These are phyloP conservation scores for Notamacropus eugenii DNA, from an alignment of 2,797 vertebrate genomes.

Conservation along the genomic window DNA sequence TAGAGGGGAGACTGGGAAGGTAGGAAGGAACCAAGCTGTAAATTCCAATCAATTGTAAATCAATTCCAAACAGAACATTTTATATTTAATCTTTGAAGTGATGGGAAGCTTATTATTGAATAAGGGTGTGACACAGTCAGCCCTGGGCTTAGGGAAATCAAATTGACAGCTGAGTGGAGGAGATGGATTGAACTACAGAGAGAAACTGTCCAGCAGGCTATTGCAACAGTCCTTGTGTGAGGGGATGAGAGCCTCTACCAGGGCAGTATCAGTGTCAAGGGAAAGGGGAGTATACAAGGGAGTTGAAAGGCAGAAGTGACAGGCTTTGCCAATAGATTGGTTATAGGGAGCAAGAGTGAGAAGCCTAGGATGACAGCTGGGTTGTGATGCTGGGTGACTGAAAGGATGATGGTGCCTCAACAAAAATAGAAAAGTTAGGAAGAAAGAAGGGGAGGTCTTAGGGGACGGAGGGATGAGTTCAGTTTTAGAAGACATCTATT, in stretches of 20 bases:
- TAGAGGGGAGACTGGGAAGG: background rate
- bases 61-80: background rate
- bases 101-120: background rate
- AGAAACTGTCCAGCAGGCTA: background rate
- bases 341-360: background rate
- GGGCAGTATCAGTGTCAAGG: background rate
- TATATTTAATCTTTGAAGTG: background rate
- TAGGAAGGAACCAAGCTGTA: background rate
- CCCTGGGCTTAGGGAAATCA: background rate
- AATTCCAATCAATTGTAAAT: background rate
- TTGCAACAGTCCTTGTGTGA: background rate
- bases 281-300: background rate
- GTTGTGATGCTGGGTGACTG: background rate
- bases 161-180: background rate
- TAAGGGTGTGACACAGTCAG: background rate
- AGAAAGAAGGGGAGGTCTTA: background rate
- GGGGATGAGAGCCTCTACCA: background rate
- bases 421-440: background rate
- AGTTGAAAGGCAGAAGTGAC: background rate
- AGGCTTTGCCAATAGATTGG: background rate
- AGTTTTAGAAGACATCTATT: background rate
- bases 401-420: background rate
- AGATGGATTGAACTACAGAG: background rate
- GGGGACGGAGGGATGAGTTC: background rate
- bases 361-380: background rate